A percentile compares a stretch with the other conserved stretches of the same genome.
These are phyloP conservation scores for Rutpela maculata DNA, from an alignment of 2,888 invertebrate genomes.

Conservation along the genomic window DNA sequence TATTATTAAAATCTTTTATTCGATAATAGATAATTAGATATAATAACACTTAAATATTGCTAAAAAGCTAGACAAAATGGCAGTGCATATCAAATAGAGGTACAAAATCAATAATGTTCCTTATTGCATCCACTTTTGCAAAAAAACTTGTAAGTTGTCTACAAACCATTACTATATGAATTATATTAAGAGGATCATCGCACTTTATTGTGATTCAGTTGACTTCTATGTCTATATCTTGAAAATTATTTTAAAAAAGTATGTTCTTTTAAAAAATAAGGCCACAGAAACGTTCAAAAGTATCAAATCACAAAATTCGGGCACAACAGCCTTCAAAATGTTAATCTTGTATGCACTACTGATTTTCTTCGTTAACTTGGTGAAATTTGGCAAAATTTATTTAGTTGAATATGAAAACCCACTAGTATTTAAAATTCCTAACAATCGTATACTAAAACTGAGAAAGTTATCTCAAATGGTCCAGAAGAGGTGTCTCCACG, in stretches of 20 bases:
- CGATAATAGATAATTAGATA: background rate
- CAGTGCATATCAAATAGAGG: constrained; percentile 42
- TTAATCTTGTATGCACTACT: background rate
- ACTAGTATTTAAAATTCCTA: no score
- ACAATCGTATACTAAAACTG: no score
- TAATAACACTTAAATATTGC: constrained; percentile 24
- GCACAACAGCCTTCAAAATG: background rate
- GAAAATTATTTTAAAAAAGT: background rate
- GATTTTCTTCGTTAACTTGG: background rate
- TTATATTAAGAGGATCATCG: no score
- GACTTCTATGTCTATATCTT: background rate
- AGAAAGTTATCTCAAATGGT: no score
- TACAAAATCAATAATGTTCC: constrained; percentile 11
- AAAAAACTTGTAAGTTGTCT: background rate
- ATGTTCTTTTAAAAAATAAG: background rate
- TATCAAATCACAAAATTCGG: background rate
- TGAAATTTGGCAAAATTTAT: no score
- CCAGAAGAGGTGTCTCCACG: no score
- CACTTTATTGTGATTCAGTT: no score
- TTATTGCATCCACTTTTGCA: background rate
- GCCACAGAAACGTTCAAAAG: background rate
- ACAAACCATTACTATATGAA: background rate
- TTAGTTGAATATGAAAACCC: no score
- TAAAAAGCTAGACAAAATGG: constrained; percentile 52
- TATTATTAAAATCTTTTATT: constrained; percentile 24